phyloP scores from a whole-genome alignment of 2,888 invertebrate genomes.

The Brassicogethes aeneus region DNA sequence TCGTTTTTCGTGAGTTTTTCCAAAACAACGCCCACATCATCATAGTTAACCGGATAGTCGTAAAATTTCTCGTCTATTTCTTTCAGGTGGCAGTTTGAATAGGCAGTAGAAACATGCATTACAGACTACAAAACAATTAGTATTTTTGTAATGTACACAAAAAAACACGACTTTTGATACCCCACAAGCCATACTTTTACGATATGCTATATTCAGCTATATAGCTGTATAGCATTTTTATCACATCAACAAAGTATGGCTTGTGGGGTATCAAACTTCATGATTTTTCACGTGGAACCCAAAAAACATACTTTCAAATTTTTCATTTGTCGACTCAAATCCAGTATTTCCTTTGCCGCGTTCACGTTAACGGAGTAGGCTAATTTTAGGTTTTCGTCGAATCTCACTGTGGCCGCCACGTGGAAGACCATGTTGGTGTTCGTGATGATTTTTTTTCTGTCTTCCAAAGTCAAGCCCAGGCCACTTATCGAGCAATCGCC shows the following conservation, averaged over 20 bases:
- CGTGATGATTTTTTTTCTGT: slow-evolving; percentile 51
- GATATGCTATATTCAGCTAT: neutral
- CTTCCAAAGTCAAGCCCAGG: slow-evolving; percentile 52
- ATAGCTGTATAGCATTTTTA: neutral
- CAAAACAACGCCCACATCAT: slow-evolving; percentile 38
- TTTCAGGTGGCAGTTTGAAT: slow-evolving; percentile 59
- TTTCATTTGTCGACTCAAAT: slow-evolving; percentile 59
- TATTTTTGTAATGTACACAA: slow-evolving; percentile 1
- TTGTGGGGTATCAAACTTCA: no score
- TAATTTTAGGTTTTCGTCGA: slow-evolving; percentile 71
- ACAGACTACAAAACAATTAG: slow-evolving; percentile 44
- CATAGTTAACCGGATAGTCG: slow-evolving; percentile 47
- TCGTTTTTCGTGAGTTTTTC: slow-evolving; percentile 32
- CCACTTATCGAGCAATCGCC: slow-evolving; percentile 61
- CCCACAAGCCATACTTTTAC: neutral
- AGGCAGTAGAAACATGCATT: slow-evolving; percentile 76
- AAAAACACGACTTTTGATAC: slow-evolving; percentile 4
- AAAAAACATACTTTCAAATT: slow-evolving; percentile 53
- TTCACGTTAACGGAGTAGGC: slow-evolving; percentile 73
- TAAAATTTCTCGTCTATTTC: slow-evolving; percentile 63
- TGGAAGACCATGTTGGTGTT: slow-evolving; percentile 71
- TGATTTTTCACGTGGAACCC: neutral
- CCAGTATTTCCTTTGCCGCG: slow-evolving; percentile 67
- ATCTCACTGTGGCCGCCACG: slow-evolving; percentile 86
- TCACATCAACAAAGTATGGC: no score